These are phyloP conservation scores for Danio choprae DNA, from an alignment of 2,797 vertebrate genomes.

Conservation along the genomic window DNA sequence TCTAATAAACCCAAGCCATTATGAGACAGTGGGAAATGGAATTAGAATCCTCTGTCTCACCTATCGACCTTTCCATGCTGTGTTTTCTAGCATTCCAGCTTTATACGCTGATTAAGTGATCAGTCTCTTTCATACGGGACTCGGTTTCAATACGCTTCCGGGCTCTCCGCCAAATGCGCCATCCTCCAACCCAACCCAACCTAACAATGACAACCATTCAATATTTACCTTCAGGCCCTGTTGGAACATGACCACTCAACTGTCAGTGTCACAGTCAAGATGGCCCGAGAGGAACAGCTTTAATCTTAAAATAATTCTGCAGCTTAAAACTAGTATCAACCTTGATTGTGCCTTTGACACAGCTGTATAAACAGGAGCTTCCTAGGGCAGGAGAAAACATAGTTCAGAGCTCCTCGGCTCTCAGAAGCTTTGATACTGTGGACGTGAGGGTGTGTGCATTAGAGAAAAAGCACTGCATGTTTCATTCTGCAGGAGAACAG, in stretches of 20 bases:
- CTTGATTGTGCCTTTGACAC: conserved; percentile 33
- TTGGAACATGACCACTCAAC: conserved; percentile 29
- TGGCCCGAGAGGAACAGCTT: conserved; percentile 35
- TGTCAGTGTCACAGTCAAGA: conserved; percentile 43
- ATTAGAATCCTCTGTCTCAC: conserved; percentile 35
- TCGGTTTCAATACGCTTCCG: conserved; percentile 31
- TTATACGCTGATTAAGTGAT: conserved; percentile 48
- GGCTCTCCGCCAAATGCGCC: conserved; percentile 35
- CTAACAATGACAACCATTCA: conserved; percentile 54
- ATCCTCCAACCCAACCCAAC: conserved; percentile 40
- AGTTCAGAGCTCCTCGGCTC: conserved; percentile 18
- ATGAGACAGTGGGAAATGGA: conserved; percentile 21
- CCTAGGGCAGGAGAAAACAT: conserved; percentile 16
- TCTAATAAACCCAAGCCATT: conserved; percentile 20
- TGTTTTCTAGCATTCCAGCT: conserved; percentile 25
- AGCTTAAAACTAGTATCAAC: conserved; percentile 40
- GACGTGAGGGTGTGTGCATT: conserved; percentile 22
- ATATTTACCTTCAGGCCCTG: conserved; percentile 40
- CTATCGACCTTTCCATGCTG: conserved; percentile 30
- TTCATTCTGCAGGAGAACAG: conserved; percentile 32
- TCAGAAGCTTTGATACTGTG: conserved; percentile 33
- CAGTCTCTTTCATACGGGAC: conserved; percentile 24
- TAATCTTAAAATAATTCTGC: conserved; percentile 41
- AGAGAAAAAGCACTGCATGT: conserved; percentile 22
- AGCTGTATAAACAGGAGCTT: conserved; percentile 30